phyloP scores from a whole-genome alignment of 2,113 vertebrate species.

The Potamarius usumacintae region DNA sequence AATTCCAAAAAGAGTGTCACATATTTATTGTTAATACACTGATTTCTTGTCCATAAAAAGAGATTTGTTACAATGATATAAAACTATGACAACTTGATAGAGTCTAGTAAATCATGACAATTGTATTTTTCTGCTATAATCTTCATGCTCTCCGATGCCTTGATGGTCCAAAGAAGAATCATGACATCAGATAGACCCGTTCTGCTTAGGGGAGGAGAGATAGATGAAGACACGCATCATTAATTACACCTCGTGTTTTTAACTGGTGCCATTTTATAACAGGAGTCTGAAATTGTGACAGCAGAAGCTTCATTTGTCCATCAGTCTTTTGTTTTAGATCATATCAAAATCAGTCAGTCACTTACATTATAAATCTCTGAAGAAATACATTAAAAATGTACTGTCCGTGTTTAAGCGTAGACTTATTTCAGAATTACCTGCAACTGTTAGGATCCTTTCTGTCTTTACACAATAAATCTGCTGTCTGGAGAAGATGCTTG shows the following conservation, averaged over 20 bases:
- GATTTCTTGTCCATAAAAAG: conserved; percentile 26
- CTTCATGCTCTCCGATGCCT: conserved; percentile 76
- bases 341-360: not conserved
- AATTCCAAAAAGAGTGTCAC: not conserved
- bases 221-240: not conserved
- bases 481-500: conserved; percentile 78
- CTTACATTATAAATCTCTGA: not conserved
- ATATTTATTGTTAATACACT: conserved; percentile 8
- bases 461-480: conserved; percentile 67
- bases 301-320: not conserved
- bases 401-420: not conserved
- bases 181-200: conserved; percentile 78
- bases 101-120: conserved; percentile 74
- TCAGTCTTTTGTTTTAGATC: not conserved
- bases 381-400: not conserved
- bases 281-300: not conserved
- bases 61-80: not conserved
- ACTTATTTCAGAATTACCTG: conserved; percentile 54
- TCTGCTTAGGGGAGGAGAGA: conserved; percentile 64
- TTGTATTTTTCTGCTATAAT: conserved; percentile 76
- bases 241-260: not conserved
- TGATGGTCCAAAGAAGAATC: conserved; percentile 77
- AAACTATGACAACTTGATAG: conserved; percentile 13
- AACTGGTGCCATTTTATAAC: not conserved
- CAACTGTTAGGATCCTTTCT: conserved; percentile 58